phyloP scores from a whole-genome alignment of 2,888 invertebrate species.

The Cryptosula pallasiana region DNA sequence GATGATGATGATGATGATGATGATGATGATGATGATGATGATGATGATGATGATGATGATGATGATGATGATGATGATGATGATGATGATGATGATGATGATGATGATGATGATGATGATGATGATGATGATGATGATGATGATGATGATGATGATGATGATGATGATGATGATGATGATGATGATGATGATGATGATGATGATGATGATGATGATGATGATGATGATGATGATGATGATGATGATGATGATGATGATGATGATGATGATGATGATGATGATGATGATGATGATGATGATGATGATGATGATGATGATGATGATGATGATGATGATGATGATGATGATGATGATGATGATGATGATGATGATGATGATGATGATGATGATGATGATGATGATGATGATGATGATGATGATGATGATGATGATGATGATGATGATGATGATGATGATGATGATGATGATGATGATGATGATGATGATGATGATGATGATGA shows the following conservation, averaged over 20 bases:
- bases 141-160: conserved; percentile 10
- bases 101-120: conserved; percentile 10
- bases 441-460: background rate
- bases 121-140: conserved; percentile 10
- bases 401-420: conserved; percentile 24
- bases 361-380: conserved; percentile 10
- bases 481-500: conserved; percentile 24
- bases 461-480: conserved; percentile 24
- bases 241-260: conserved; percentile 10
- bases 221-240: conserved; percentile 10
- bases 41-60: conserved; percentile 5
- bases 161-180: conserved; percentile 10
- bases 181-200: conserved; percentile 10
- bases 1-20: conserved; percentile 10
- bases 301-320: conserved; percentile 10
- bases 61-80: background rate
- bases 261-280: conserved; percentile 10
- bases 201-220: conserved; percentile 10
- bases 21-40: conserved; percentile 10
- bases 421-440: conserved; percentile 24
- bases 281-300: conserved; percentile 10
- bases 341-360: conserved; percentile 10
- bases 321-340: conserved; percentile 10
- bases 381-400: conserved; percentile 24
- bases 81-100: background rate